phyloP scores from a whole-genome alignment of 2,888 invertebrate species.

The Xanthorhoe designata region DNA sequence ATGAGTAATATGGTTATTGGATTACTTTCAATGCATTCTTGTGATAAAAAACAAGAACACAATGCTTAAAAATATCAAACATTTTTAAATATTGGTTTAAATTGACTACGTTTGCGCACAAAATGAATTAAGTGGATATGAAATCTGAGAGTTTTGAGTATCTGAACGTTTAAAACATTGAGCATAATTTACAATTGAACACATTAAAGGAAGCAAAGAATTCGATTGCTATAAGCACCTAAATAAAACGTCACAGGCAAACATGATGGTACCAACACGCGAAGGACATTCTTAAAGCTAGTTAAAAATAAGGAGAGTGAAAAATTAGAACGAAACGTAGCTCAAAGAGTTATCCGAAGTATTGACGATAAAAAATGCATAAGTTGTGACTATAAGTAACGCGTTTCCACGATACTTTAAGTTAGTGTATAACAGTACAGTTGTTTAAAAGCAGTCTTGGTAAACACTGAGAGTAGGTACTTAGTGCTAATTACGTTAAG shows the following conservation, averaged over 20 bases:
- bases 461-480: slow-evolving; percentile 84
- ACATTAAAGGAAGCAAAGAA: slow-evolving; percentile 78
- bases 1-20: slow-evolving; percentile 27
- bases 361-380: slow-evolving; percentile 82
- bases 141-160: slow-evolving; percentile 48
- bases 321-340: slow-evolving; percentile 65
- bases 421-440: slow-evolving; percentile 79
- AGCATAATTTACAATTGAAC: slow-evolving; percentile 79
- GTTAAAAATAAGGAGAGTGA: slow-evolving; percentile 67
- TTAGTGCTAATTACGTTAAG: slow-evolving; percentile 78
- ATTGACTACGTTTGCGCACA: slow-evolving; percentile 30
- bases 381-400: slow-evolving; percentile 81
- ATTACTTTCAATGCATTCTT: slow-evolving; percentile 27
- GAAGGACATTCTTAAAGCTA: slow-evolving; percentile 51
- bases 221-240: slow-evolving; percentile 61
- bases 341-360: slow-evolving; percentile 73
- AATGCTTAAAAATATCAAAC: slow-evolving; percentile 24
- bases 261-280: slow-evolving; percentile 32
- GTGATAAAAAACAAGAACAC: slow-evolving; percentile 13
- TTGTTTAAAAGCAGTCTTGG: slow-evolving; percentile 85
- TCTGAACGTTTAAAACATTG: slow-evolving; percentile 64
- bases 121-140: slow-evolving; percentile 32
- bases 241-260: slow-evolving; percentile 38
- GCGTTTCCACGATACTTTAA: slow-evolving; percentile 65
- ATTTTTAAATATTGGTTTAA: slow-evolving; percentile 20